Evolutionary conservation across 2,797 vertebrate genomes (phyloP).

Genomic region (Hemibagrus guttatus): DNA sequence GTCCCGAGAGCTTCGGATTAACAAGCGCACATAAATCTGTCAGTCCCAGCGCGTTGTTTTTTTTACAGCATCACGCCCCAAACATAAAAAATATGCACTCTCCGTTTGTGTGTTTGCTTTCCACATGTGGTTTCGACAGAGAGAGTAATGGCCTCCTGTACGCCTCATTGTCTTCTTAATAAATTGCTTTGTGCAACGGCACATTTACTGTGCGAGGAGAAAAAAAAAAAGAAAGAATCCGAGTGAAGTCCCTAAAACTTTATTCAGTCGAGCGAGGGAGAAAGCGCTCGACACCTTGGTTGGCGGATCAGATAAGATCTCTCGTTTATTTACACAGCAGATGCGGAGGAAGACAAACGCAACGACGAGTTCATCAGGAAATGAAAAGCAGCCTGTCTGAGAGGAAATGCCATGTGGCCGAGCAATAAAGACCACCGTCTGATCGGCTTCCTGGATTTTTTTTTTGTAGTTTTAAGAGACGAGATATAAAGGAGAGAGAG

Average conservation of each 20-base stretch:
- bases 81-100: conserved; percentile 31
- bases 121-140: conserved; percentile 74
- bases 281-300: conserved; percentile 28
- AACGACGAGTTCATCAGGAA: neutral
- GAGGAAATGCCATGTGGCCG: conserved; percentile 6
- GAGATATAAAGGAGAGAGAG: neutral
- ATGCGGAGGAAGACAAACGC: neutral
- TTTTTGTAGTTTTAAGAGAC: neutral
- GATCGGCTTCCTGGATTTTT: neutral
- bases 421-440: neutral
- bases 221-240: neutral
- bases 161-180: conserved; percentile 79
- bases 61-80: conserved; percentile 20
- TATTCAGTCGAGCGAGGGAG: conserved; percentile 66
- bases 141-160: conserved; percentile 77
- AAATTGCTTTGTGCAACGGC: conserved; percentile 73
- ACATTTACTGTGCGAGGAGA: conserved; percentile 66
- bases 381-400: neutral
- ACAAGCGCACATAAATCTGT: conserved; percentile 55
- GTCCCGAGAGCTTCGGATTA: conserved; percentile 48
- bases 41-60: conserved; percentile 26
- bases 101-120: conserved; percentile 66
- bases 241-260: conserved; percentile 59
- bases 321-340: neutral
- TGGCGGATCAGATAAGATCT: conserved; percentile 6